These are phyloP conservation scores for Ovis aries DNA, from an alignment of 2,113 vertebrate species.

Conservation along the genomic window DNA sequence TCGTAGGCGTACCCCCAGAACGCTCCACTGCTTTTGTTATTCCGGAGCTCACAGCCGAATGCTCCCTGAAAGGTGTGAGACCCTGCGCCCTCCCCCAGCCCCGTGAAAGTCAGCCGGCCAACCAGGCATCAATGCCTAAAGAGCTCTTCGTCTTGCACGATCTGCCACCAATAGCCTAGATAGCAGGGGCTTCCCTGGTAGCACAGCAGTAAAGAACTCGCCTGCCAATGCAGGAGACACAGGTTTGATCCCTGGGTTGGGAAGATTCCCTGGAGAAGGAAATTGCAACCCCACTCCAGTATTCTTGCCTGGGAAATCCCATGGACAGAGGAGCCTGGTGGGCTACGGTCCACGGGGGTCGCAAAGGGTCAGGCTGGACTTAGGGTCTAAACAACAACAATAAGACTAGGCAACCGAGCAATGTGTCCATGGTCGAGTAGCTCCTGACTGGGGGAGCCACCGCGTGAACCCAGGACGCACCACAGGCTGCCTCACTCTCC, in stretches of 20 bases:
- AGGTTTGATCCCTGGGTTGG: not conserved
- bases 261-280: not conserved
- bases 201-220: not conserved
- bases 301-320: not conserved
- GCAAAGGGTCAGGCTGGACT: not conserved
- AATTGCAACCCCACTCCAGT: not conserved
- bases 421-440: not conserved
- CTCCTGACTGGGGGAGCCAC: not conserved
- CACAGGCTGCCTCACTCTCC: not conserved
- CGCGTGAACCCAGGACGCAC: not conserved
- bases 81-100: not conserved
- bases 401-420: not conserved
- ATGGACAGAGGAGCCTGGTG: not conserved
- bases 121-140: not conserved
- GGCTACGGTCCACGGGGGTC: not conserved
- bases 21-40: not conserved
- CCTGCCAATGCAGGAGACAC: not conserved
- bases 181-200: not conserved
- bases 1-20: slow-evolving; percentile 41
- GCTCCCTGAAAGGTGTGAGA: slow-evolving; percentile 42
- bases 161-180: not conserved
- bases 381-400: not conserved
- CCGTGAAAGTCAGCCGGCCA: not conserved
- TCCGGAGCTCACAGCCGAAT: slow-evolving; percentile 14
- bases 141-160: not conserved